Conservation (phyloP, 2,888 invertebrate species). For the Dastarcus helophoroides region DNA sequence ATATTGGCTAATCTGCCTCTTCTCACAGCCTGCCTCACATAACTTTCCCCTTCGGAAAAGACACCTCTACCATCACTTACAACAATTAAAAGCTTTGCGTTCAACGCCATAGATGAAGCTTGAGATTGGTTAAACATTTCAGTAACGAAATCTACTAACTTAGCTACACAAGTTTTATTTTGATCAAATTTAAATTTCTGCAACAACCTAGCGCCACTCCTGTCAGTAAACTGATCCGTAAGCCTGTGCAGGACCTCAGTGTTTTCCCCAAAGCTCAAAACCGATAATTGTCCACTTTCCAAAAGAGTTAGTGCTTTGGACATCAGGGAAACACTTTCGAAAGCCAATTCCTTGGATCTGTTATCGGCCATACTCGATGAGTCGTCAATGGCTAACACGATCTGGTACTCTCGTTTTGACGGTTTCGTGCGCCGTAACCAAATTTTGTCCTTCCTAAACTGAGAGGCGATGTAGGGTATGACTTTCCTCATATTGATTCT, state of each 20-base stretch:
- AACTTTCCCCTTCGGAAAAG: slow-evolving; percentile 73
- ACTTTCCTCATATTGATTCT: slow-evolving; percentile 97
- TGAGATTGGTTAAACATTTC: slow-evolving; percentile 48
- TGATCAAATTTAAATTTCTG: slow-evolving; percentile 81
- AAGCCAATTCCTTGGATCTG: slow-evolving; percentile 80
- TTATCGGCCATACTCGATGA: slow-evolving; percentile 87
- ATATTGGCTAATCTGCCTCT: slow-evolving; percentile 70
- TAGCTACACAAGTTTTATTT: slow-evolving; percentile 75
- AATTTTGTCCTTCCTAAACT: slow-evolving; percentile 98
- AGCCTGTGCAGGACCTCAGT: slow-evolving; percentile 81
- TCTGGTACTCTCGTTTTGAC: slow-evolving; percentile 91
- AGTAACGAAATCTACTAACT: slow-evolving; percentile 68
- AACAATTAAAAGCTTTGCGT: slow-evolving; percentile 79
- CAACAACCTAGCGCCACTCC: slow-evolving; percentile 71
- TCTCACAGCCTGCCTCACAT: slow-evolving; percentile 67
- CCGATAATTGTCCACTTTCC: slow-evolving; percentile 87
- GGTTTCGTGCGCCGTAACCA: slow-evolving; percentile 95
- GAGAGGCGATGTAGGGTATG: slow-evolving; percentile 97
- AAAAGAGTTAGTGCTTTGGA: slow-evolving; percentile 79
- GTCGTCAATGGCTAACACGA: slow-evolving; percentile 93
- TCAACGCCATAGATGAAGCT: slow-evolving; percentile 40
- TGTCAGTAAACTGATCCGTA: slow-evolving; percentile 75
- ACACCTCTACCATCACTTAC: slow-evolving; percentile 93
- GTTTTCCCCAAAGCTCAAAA: slow-evolving; percentile 82
- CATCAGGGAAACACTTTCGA: slow-evolving; percentile 89